Percentiles rank a stretch among this genome's conserved stretches.
These are phyloP conservation scores for Tetropium fuscum DNA, from an alignment of 2,888 invertebrate species.

Conservation along the genomic window DNA sequence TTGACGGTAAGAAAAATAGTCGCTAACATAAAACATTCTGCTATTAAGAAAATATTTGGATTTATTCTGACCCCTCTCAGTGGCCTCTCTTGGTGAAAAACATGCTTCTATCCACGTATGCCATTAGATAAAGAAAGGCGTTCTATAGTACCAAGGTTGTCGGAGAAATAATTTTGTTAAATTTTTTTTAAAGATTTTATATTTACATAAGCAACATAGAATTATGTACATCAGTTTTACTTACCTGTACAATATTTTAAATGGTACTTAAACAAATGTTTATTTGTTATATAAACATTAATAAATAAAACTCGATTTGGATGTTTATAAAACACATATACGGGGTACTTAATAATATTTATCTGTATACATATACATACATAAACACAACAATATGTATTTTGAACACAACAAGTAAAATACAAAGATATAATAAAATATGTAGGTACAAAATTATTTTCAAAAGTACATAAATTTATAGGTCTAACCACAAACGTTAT, in stretches of 20 bases:
- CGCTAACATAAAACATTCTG: too few species aligned
- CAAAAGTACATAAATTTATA: slow-evolving; percentile 40
- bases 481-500: slow-evolving; percentile 40
- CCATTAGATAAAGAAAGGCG: too few species aligned
- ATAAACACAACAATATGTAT: slow-evolving; percentile 67
- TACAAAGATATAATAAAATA: slow-evolving; percentile 57
- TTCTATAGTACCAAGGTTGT: too few species aligned
- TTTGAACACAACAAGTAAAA: slow-evolving; percentile 66
- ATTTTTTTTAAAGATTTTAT: slow-evolving; percentile 25
- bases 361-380: slow-evolving; percentile 66
- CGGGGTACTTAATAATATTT: slow-evolving; percentile 62
- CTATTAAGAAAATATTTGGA: too few species aligned
- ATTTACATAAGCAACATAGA: slow-evolving; percentile 32
- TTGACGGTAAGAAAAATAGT: too few species aligned
- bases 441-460: slow-evolving; percentile 53
- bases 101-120: too few species aligned
- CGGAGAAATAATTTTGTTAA: slow-evolving; percentile 8
- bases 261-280: slow-evolving; percentile 62
- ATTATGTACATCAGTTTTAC: slow-evolving; percentile 46
- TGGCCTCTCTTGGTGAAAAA: too few species aligned
- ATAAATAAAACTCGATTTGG: slow-evolving; percentile 44
- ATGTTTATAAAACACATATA: slow-evolving; percentile 66
- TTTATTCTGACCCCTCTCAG: too few species aligned
- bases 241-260: slow-evolving; percentile 67
- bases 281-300: slow-evolving; percentile 26